Conservation (phyloP, 2,888 invertebrate species). For the Blastobasis lacticolella region DNA sequence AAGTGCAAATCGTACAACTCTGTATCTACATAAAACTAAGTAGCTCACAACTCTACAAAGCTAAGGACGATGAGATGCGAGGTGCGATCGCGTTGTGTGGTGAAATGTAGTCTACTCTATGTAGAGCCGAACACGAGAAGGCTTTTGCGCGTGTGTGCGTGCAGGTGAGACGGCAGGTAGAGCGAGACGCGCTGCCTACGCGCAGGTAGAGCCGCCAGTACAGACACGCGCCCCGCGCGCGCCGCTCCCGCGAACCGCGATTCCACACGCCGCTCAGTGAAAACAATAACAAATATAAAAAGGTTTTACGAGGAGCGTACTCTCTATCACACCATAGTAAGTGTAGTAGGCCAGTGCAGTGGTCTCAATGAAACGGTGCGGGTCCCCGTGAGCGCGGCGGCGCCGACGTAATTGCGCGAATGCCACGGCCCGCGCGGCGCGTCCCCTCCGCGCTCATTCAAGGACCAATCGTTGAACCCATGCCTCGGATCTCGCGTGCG, state of each 20-base stretch:
- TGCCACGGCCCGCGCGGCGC: conserved; percentile 68
- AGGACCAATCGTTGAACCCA: conserved; percentile 69
- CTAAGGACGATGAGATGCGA: too few species aligned
- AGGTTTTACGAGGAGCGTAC: not conserved
- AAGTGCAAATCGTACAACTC: conserved; percentile 4
- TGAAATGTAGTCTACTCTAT: conserved; percentile 8
- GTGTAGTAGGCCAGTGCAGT: not conserved
- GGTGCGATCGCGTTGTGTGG: conserved; percentile 5
- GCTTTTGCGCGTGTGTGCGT: conserved; percentile 11
- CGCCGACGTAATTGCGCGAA: conserved; percentile 56
- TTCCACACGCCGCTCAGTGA: conserved; percentile 36
- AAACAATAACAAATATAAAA: conserved; percentile 27
- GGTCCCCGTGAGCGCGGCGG: conserved; percentile 11
- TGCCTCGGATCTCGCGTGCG: conserved; percentile 47
- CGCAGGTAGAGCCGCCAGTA: conserved; percentile 36
- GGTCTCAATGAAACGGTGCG: not conserved
- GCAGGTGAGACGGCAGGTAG: conserved; percentile 31
- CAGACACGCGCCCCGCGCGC: conserved; percentile 58
- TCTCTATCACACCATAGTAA: not conserved
- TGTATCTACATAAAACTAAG: too few species aligned
- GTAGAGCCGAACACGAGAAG: conserved; percentile 4
- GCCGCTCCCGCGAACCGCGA: conserved; percentile 37
- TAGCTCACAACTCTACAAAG: too few species aligned
- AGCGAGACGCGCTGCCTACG: conserved; percentile 52
- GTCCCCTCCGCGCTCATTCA: conserved; percentile 66